These are phyloP conservation scores for Acanthaster planci DNA, from an alignment of 35 echinoderm and acorn worm genomes.

Conservation along the genomic window DNA sequence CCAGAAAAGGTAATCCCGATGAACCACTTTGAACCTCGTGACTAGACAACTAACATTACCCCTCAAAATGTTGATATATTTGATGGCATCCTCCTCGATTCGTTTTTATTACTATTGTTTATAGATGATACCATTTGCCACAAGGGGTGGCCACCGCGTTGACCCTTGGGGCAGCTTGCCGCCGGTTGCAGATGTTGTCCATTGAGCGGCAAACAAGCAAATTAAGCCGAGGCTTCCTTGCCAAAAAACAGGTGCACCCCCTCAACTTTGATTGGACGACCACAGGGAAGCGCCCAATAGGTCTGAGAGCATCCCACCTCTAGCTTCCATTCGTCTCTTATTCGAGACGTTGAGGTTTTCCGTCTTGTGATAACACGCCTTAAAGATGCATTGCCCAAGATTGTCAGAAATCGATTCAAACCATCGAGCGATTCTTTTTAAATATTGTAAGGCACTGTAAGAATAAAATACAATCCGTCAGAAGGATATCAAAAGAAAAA, in stretches of 20 bases:
- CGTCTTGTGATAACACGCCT: too few species aligned
- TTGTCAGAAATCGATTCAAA: too few species aligned
- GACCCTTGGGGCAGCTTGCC: constrained; percentile 13
- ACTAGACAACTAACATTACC: too few species aligned
- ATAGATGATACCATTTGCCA: constrained; percentile 2
- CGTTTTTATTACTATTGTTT: not conserved
- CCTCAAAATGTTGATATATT: not conserved
- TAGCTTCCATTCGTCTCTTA: too few species aligned
- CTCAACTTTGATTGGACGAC: constrained; percentile 22
- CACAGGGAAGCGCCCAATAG: constrained; percentile 23
- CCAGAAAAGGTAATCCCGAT: too few species aligned
- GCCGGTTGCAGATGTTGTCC: constrained; percentile 17
- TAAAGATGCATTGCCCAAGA: too few species aligned
- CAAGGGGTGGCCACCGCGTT: not conserved
- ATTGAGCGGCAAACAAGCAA: constrained; percentile 21
- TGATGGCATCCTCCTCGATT: not conserved
- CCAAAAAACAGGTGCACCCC: constrained; percentile 16
- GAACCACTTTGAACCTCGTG: too few species aligned
- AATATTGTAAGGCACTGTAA: too few species aligned
- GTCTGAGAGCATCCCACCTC: not conserved
- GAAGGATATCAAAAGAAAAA: too few species aligned
- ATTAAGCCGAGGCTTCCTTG: not conserved
- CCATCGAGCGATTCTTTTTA: too few species aligned
- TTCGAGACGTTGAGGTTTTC: too few species aligned
- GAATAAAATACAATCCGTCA: too few species aligned